Base-by-base conservation (phyloP, 2,113 vertebrate species). In the Psittacus erithacus region DNA sequence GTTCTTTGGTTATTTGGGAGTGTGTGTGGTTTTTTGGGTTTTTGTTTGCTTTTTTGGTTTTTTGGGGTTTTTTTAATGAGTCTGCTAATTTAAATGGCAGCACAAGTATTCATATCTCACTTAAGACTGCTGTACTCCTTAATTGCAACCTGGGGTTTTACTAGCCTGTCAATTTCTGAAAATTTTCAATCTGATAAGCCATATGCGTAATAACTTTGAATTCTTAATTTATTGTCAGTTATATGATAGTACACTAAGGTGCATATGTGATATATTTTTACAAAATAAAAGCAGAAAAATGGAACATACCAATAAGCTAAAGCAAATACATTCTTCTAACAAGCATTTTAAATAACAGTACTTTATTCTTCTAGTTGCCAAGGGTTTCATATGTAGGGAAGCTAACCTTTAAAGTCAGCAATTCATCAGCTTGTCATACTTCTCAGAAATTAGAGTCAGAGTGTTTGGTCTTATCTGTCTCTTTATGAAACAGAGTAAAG, bases 81-180 rank as follows among this genome's bases (percentile, higher is more conserved):
- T 80, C 33, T 78, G 2, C 27, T 80, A 52, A 60, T 91, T 82
- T 71, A 71, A 85, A 68, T 65, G 35, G 24, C 12, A 83, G 24
- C 16, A 52, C 13, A 77, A 62, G 69, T 76, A 82, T 38, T 62
- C 18, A 3, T 39, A 16, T 82, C 41, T 78, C 7, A 69, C 67
- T 92, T 88, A 77, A 92, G 39, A 62, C 9, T 96, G 92, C 57
- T 90, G 29, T 69, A 62, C 57, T 85, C 70, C 55, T 92, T 88
- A 93, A 90, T 92, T 88, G 49, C 63, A 83, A 49, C 83, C 59
- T 92, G 49, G 28, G 4, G 43, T 80, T 77, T 88, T 80, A 63
- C 35, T 75, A 44, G 18, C 27, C 57, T 90, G 75, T 57, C 33
- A 76, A 1, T 52, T 92, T 93, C 57, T 87, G 33, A 73, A 86